phyloP scores from a whole-genome alignment of 2,113 vertebrate genomes.

The Brachyistius frenatus region DNA sequence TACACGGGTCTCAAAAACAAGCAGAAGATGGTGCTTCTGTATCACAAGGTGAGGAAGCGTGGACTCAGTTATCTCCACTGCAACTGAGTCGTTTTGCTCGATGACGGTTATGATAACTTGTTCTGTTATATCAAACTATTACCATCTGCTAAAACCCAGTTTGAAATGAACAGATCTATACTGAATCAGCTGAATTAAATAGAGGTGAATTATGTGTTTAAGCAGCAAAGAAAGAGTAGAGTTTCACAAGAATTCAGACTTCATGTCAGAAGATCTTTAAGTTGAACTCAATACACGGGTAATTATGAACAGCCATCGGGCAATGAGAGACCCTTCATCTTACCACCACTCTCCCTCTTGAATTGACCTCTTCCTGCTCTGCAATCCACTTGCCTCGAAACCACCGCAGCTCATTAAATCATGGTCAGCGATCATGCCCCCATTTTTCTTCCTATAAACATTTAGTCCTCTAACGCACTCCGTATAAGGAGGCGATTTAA shows the following conservation, averaged over 20 bases:
- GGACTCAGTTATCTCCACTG: slow-evolving; percentile 8
- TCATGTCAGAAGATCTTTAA: background rate
- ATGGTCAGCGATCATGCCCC: background rate
- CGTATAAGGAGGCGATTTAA: background rate
- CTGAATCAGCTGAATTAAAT: background rate
- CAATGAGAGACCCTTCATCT: background rate
- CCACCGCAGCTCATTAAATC: slow-evolving; percentile 7
- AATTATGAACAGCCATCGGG: background rate
- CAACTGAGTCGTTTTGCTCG: background rate
- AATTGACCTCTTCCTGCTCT: slow-evolving; percentile 1
- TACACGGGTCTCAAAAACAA: background rate
- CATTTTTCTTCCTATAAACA: background rate
- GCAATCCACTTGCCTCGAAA: too few relatives aligned
- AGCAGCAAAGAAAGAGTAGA: background rate
- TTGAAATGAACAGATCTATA: background rate
- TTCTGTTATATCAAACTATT: slow-evolving; percentile 7
- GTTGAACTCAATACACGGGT: background rate
- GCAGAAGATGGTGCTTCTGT: background rate
- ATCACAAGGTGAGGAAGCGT: background rate
- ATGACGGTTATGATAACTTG: slow-evolving; percentile 2
- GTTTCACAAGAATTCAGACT: background rate
- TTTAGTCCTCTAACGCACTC: background rate
- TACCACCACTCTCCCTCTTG: background rate
- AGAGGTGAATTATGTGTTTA: background rate
- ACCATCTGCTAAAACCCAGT: background rate